Percentiles rank a stretch among this genome's conserved stretches.
Conservation (phyloP, 53 echinoderm and acorn worm species). For the Patiria pectinifera region DNA sequence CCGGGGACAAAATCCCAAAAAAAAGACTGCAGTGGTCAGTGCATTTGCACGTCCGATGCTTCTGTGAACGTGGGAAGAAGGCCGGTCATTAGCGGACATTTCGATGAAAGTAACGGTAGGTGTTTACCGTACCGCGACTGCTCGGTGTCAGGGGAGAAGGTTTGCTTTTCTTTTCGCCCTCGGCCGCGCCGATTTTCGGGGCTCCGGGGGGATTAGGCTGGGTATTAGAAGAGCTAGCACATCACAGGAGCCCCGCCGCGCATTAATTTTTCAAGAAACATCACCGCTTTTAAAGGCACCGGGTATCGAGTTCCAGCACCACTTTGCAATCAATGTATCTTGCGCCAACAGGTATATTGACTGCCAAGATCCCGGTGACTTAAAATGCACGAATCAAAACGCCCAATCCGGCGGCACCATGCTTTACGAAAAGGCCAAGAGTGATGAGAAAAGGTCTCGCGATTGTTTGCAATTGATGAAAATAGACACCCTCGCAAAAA, state of each 20-base stretch:
- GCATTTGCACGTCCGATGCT: background rate
- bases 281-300: background rate
- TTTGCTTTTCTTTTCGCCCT: slow-evolving; percentile 21
- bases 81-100: background rate
- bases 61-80: background rate
- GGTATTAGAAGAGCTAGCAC: slow-evolving; percentile 5
- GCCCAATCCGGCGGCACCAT: background rate
- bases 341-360: slow-evolving; percentile 12
- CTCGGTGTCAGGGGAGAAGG: slow-evolving; percentile 21
- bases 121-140: slow-evolving; percentile 1
- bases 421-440: background rate
- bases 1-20: too few relatives aligned
- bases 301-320: slow-evolving; percentile 9
- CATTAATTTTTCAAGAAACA: slow-evolving; percentile 19
- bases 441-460: background rate
- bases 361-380: background rate
- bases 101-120: background rate
- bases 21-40: too few relatives aligned
- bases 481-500: background rate
- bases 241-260: slow-evolving; percentile 40
- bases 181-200: slow-evolving; percentile 15
- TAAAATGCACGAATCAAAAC: background rate
- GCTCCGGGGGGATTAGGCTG: slow-evolving; percentile 15
- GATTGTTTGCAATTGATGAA: background rate
- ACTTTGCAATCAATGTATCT: slow-evolving; percentile 3